These are phyloP conservation scores for Peucedramus taeniatus DNA, from an alignment of 2,113 vertebrate genomes.

Conservation along the genomic window DNA sequence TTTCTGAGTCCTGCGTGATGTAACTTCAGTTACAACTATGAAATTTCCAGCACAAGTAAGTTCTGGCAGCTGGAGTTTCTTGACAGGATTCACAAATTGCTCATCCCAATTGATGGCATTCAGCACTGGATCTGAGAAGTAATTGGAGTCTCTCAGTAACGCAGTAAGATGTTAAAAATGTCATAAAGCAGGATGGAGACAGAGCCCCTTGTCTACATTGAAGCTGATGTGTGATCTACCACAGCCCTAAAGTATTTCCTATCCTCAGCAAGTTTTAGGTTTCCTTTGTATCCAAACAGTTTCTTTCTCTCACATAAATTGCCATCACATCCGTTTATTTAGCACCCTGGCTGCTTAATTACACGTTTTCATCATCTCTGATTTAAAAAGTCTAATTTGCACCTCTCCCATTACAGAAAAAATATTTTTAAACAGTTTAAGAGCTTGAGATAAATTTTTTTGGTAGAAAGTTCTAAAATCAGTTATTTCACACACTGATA, in stretches of 20 bases:
- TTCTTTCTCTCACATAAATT: neutral
- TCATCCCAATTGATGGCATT: neutral
- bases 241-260: neutral
- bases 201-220: neutral
- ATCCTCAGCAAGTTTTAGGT: neutral
- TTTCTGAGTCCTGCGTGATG: neutral
- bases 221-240: neutral
- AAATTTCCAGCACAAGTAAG: neutral
- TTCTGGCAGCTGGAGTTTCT: neutral
- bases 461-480: neutral
- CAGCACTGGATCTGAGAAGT: neutral
- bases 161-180: neutral
- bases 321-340: neutral
- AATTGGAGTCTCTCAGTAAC: neutral
- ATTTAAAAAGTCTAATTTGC: neutral
- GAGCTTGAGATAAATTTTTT: neutral
- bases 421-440: neutral
- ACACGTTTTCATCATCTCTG: neutral
- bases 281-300: neutral
- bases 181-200: neutral
- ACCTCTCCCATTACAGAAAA: neutral
- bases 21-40: neutral
- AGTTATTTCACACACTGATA: neutral
- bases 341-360: neutral
- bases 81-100: neutral